Conservation (phyloP, 2,888 invertebrate species). For the Podabrus alpinus region DNA sequence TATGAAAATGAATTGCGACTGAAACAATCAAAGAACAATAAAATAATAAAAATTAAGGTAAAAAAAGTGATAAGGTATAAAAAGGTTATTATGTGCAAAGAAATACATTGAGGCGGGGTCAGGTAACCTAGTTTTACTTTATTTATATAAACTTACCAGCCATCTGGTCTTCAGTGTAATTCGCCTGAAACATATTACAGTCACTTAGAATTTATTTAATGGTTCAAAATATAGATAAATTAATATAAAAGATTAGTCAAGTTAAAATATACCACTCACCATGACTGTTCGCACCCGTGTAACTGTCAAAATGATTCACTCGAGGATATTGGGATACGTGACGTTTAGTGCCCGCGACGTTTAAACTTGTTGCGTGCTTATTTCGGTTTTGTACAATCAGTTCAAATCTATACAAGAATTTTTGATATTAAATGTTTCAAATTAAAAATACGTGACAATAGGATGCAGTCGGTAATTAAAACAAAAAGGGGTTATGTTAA, state of each 20-base stretch:
- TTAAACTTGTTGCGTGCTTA: not conserved
- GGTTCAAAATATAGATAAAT: conserved; percentile 3
- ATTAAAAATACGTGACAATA: not conserved
- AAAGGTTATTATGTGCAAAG: conserved; percentile 33
- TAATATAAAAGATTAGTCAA: conserved; percentile 55
- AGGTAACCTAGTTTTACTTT: conserved; percentile 53
- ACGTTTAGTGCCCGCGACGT: not conserved
- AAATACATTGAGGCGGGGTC: conserved; percentile 50
- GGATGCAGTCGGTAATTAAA: not conserved
- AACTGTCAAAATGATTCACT: conserved; percentile 43
- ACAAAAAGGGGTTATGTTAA: not conserved
- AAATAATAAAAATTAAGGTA: not conserved
- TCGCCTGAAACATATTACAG: conserved; percentile 67
- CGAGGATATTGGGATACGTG: not conserved
- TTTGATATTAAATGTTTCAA: not conserved
- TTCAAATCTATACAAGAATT: not conserved
- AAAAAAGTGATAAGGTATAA: not conserved
- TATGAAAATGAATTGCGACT: not conserved
- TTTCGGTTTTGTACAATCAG: not conserved
- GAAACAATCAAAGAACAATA: not conserved
- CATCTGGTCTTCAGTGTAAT: conserved; percentile 88
- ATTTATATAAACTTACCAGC: conserved; percentile 73
- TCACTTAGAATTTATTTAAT: conserved; percentile 8
- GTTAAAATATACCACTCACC: conserved; percentile 41
- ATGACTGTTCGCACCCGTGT: conserved; percentile 36